A percentile compares a stretch with the other conserved stretches of the same genome.
phyloP scores from a whole-genome alignment of 2,888 invertebrate species.

The Lepeophtheirus nordmannii region DNA sequence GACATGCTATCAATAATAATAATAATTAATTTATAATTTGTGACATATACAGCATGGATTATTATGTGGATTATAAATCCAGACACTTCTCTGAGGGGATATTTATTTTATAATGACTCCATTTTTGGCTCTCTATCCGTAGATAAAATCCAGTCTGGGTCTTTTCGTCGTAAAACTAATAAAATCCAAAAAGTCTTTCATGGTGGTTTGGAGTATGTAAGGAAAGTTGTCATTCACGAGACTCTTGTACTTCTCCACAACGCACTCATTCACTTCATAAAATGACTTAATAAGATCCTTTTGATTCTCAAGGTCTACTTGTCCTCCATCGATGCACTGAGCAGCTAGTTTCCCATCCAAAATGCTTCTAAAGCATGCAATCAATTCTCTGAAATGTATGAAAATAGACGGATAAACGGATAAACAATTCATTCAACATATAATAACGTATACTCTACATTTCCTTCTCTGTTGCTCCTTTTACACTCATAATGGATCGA shows the following conservation, averaged over 20 bases:
- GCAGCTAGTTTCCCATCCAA: not conserved
- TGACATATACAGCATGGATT: no score
- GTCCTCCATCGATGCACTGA: not conserved
- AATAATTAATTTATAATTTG: no score
- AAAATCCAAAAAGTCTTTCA: conserved; percentile 3
- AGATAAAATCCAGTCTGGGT: not conserved
- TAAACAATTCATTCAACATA: no score
- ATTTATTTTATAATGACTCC: no score
- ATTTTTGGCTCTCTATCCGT: not conserved
- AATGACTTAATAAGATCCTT: conserved; percentile 6
- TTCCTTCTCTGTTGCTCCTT: conserved; percentile 1
- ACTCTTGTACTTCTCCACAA: not conserved
- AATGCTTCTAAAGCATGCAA: not conserved
- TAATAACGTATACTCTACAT: not conserved
- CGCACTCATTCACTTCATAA: not conserved
- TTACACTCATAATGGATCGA: not conserved
- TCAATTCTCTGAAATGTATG: not conserved
- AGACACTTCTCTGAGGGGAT: no score
- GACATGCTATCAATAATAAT: no score
- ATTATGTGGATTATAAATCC: no score
- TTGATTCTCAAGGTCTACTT: not conserved
- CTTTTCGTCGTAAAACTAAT: not conserved
- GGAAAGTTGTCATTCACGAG: not conserved
- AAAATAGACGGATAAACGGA: no score
- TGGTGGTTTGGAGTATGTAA: not conserved